phyloP scores from a whole-genome alignment of 2,113 vertebrate species.

The Pantherophis guttatus region DNA sequence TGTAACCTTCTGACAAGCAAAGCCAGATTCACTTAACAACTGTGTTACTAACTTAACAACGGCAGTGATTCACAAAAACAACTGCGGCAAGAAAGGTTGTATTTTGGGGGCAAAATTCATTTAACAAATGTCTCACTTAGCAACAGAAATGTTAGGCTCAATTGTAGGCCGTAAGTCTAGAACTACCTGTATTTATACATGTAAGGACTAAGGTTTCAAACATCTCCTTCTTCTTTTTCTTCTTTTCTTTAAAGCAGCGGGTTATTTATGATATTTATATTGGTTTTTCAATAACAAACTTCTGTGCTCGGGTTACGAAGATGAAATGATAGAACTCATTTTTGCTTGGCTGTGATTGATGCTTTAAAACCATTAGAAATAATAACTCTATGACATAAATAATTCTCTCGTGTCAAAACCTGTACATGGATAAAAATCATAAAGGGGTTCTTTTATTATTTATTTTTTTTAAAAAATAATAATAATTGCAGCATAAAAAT shows the following conservation, averaged over 20 bases:
- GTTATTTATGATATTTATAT: background rate
- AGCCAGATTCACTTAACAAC: background rate
- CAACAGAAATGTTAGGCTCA: background rate
- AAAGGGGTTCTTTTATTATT: background rate
- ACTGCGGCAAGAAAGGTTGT: background rate
- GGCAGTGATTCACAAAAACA: background rate
- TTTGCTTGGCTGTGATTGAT: background rate
- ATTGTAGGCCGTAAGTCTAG: background rate
- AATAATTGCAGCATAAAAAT: background rate
- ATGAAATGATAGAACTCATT: background rate
- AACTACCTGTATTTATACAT: background rate
- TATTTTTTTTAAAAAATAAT: background rate
- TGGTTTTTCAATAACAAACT: background rate
- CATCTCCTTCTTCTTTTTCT: background rate
- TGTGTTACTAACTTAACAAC: background rate
- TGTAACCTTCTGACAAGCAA: background rate
- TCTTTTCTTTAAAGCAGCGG: background rate
- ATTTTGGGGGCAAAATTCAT: background rate
- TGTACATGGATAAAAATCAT: background rate
- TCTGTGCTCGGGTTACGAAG: background rate
- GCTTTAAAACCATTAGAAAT: background rate
- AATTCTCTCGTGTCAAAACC: background rate
- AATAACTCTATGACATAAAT: background rate
- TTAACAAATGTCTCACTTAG: background rate
- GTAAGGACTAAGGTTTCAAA: background rate